A percentile compares a stretch with the other conserved stretches of the same genome.
phyloP scores from a whole-genome alignment of 2,888 invertebrate species.

The Cabera pusaria region DNA sequence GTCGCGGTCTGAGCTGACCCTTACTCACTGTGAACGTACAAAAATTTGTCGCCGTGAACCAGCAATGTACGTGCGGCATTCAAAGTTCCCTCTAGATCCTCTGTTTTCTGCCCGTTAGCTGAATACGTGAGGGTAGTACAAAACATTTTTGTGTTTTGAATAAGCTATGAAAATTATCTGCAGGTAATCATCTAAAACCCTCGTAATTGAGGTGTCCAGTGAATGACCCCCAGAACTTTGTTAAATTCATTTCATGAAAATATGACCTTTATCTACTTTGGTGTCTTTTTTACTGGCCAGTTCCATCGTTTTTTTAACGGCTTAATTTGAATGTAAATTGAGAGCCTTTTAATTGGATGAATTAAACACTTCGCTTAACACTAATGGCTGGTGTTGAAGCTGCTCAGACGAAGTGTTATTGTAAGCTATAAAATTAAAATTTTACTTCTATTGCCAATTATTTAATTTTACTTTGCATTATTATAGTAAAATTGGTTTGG shows the following conservation, averaged over 20 bases:
- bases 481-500: background rate
- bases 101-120: constrained; percentile 44
- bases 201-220: constrained; percentile 29
- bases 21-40: too few species aligned
- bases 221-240: constrained; percentile 25
- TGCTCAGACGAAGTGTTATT: constrained; percentile 13
- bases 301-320: constrained; percentile 10
- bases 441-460: background rate
- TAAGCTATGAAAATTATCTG: constrained; percentile 42
- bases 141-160: constrained; percentile 48
- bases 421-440: background rate
- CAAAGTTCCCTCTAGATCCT: constrained; percentile 32
- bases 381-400: constrained; percentile 9
- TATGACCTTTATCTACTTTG: background rate
- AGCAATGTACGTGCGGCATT: constrained; percentile 32
- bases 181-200: constrained; percentile 42
- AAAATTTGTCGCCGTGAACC: constrained; percentile 6
- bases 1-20: too few species aligned
- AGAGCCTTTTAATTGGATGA: constrained; percentile 14
- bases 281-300: constrained; percentile 4
- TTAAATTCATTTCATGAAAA: constrained; percentile 3
- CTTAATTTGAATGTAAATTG: constrained; percentile 23
- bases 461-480: too few species aligned
- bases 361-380: constrained; percentile 21
- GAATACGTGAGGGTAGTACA: constrained; percentile 53